Conservation (phyloP, 2,888 invertebrate species). For the Pheosia gnoma region DNA sequence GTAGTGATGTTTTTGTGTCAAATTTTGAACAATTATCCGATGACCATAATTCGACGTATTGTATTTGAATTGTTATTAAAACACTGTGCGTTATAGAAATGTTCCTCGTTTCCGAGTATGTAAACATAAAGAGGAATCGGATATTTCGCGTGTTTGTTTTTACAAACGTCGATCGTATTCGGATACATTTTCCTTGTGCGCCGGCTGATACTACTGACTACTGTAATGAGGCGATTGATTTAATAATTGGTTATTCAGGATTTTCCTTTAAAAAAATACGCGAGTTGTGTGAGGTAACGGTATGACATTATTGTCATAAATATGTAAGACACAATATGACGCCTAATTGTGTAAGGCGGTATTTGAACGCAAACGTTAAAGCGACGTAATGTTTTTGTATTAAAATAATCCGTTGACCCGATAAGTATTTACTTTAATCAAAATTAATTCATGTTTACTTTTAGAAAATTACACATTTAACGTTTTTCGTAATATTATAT, state of each 20-base stretch:
- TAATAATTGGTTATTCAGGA: no score
- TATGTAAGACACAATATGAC: no score
- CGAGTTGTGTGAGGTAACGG: no score
- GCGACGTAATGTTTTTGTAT: background rate
- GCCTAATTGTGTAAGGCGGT: no score
- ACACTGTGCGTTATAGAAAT: conserved; percentile 16
- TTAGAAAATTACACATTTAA: no score
- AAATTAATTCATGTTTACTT: background rate
- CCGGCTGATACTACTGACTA: background rate
- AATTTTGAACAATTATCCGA: background rate
- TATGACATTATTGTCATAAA: no score
- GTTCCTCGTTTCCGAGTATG: conserved; percentile 27
- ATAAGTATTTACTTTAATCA: background rate
- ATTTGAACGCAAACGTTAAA: conserved; percentile 9
- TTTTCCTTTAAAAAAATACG: no score
- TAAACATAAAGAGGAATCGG: conserved; percentile 14
- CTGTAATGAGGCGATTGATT: no score
- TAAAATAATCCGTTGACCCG: background rate
- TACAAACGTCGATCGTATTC: conserved; percentile 14
- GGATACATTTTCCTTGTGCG: conserved; percentile 25
- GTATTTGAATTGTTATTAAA: background rate
- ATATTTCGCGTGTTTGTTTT: conserved; percentile 8
- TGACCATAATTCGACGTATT: background rate
- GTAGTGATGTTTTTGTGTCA: conserved; percentile 24
- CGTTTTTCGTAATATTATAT: conserved; percentile 10